phyloP scores from a whole-genome alignment of 1,140 invertebrate species.

The Drosophila pectinifera region DNA sequence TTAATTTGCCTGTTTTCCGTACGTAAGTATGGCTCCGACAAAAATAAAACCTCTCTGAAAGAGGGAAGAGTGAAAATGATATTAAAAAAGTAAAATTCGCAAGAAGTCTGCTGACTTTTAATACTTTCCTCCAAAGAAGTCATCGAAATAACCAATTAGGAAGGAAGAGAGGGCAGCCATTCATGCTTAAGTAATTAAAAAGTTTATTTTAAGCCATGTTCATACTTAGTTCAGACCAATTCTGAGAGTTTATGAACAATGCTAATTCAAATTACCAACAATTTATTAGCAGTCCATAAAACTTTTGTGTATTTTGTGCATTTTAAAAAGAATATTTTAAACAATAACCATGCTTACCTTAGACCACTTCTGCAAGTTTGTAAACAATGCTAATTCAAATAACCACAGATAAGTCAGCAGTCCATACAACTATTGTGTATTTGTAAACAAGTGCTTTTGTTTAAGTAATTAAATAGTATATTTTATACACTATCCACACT shows the following conservation, averaged over 20 bases:
- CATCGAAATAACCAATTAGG: constrained; percentile 2
- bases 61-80: neutral
- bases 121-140: neutral
- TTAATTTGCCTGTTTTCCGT: constrained; percentile 28
- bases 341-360: no score
- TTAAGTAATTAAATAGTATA: no score
- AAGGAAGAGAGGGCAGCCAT: neutral
- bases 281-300: no score
- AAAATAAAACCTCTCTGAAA: neutral
- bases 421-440: no score
- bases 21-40: neutral
- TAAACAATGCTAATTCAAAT: no score
- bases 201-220: neutral
- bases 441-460: no score
- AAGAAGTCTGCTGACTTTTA: constrained; percentile 7
- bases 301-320: no score
- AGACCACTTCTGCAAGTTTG: no score
- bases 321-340: no score
- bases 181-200: neutral
- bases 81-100: neutral
- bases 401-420: no score
- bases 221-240: neutral
- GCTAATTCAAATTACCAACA: neutral
- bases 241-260: neutral
- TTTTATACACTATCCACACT: no score